Evolutionary conservation across 2,797 vertebrate species (phyloP).

Genomic region (Crenichthys baileyi): DNA sequence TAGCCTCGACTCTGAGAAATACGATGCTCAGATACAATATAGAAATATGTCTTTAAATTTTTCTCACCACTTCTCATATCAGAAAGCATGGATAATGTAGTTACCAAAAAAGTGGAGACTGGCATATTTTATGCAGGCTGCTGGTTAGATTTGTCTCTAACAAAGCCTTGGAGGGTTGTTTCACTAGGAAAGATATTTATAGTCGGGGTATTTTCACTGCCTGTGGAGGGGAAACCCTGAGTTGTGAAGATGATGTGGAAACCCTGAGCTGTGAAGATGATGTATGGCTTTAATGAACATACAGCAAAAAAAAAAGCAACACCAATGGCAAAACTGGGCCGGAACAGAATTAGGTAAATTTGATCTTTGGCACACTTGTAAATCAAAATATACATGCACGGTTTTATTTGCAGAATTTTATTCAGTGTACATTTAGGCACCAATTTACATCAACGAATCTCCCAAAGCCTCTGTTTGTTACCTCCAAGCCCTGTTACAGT

Average conservation of each 20-base stretch:
- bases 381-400: conserved; percentile 13
- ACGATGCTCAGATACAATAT: conserved; percentile 10
- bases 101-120: conserved; percentile 38
- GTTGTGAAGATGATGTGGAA: conserved; percentile 68
- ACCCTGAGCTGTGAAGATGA: conserved; percentile 63
- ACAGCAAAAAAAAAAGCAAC: conserved; percentile 64
- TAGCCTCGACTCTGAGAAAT: conserved; percentile 20
- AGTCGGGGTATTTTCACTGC: conserved; percentile 34
- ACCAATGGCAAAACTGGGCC: conserved; percentile 39
- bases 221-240: conserved; percentile 61
- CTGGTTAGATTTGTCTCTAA: conserved; percentile 51
- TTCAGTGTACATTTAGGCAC: conserved; percentile 12
- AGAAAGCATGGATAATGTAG: conserved; percentile 55
- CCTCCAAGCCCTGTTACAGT: conserved; percentile 20
- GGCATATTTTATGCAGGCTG: conserved; percentile 50
- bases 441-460: conserved; percentile 33
- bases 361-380: conserved; percentile 18
- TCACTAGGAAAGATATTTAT: conserved; percentile 66
- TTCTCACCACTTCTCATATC: conserved; percentile 46
- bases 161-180: conserved; percentile 54
- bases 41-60: conserved; percentile 34
- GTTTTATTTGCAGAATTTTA: conserved; percentile 8
- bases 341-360: conserved; percentile 56
- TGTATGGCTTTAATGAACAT: conserved; percentile 72
- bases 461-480: background rate